phyloP scores from a whole-genome alignment of 2,888 invertebrate genomes.

The Chaitophorus viminalis region DNA sequence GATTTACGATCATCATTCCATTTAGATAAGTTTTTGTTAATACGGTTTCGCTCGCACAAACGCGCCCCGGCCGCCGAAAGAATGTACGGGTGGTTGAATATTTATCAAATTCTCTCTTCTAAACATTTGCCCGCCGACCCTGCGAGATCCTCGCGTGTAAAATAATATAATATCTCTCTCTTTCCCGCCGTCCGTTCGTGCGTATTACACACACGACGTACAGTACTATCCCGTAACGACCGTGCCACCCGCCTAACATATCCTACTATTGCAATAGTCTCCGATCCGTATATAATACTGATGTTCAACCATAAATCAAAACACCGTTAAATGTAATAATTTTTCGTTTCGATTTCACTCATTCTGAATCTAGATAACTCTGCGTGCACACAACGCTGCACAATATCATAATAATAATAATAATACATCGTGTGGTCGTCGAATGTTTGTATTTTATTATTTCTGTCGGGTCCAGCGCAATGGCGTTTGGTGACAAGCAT shows the following conservation, averaged over 20 bases:
- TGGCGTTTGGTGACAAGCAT: not conserved
- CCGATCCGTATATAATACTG: not conserved
- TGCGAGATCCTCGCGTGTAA: too few relatives aligned
- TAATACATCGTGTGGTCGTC: not conserved
- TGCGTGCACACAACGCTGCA: not conserved
- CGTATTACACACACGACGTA: not conserved
- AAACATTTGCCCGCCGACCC: not conserved
- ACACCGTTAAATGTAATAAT: not conserved
- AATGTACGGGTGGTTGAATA: constrained; percentile 1
- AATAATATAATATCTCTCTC: too few relatives aligned
- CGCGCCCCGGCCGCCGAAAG: not conserved
- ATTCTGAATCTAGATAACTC: too few relatives aligned
- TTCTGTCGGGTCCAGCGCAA: not conserved
- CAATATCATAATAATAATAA: not conserved
- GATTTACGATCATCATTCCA: constrained; percentile 23
- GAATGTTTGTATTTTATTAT: not conserved
- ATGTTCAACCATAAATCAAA: not conserved
- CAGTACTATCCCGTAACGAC: not conserved
- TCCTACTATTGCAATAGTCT: not conserved
- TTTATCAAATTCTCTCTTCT: not conserved
- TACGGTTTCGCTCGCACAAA: not conserved
- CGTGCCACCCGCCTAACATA: not conserved
- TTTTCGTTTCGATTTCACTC: not conserved
- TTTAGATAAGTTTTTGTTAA: constrained; percentile 22
- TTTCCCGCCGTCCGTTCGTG: too few relatives aligned